Evolutionary conservation across 2,888 invertebrate species (phyloP).

Genomic region (Drosophila prolongata): DNA sequence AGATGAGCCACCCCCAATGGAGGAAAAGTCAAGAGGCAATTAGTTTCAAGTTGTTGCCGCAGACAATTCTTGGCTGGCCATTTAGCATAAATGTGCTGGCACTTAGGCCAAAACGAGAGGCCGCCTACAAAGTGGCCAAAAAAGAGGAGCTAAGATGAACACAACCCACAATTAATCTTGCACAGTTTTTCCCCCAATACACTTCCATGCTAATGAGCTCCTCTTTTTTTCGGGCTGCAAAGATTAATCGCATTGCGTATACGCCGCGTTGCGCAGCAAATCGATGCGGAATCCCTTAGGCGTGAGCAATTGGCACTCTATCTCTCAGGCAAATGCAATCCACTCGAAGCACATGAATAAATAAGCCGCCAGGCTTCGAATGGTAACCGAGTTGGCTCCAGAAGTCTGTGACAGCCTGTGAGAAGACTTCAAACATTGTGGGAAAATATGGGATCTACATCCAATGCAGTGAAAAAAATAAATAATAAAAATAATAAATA

Average conservation of each 20-base stretch:
- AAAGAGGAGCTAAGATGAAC: slow-evolving; percentile 23
- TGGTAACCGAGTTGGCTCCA: slow-evolving; percentile 33
- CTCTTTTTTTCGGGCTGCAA: slow-evolving; percentile 23
- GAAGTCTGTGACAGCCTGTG: slow-evolving; percentile 43
- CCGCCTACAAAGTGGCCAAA: slow-evolving; percentile 35
- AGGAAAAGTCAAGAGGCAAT: slow-evolving; percentile 46
- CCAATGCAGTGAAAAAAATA: too few species aligned
- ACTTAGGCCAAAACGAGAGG: slow-evolving; percentile 35
- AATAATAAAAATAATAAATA: too few species aligned
- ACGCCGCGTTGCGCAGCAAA: slow-evolving; percentile 44
- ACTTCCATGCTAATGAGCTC: slow-evolving; percentile 38
- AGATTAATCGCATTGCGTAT: slow-evolving; percentile 66
- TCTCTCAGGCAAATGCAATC: slow-evolving; percentile 47
- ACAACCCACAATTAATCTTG: slow-evolving; percentile 62
- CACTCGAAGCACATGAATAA: slow-evolving; percentile 57
- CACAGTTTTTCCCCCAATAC: slow-evolving; percentile 20
- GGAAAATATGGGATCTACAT: not conserved
- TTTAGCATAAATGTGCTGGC: slow-evolving; percentile 64
- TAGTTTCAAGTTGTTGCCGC: slow-evolving; percentile 49
- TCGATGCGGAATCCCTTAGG: slow-evolving; percentile 32
- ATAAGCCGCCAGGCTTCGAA: slow-evolving; percentile 38
- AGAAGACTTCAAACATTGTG: slow-evolving; percentile 13
- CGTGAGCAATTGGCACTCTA: slow-evolving; percentile 64
- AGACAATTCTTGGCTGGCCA: slow-evolving; percentile 44
- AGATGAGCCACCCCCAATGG: slow-evolving; percentile 15